phyloP scores from a whole-genome alignment of 2,888 invertebrate species.

The Petrolisthes manimaculis region DNA sequence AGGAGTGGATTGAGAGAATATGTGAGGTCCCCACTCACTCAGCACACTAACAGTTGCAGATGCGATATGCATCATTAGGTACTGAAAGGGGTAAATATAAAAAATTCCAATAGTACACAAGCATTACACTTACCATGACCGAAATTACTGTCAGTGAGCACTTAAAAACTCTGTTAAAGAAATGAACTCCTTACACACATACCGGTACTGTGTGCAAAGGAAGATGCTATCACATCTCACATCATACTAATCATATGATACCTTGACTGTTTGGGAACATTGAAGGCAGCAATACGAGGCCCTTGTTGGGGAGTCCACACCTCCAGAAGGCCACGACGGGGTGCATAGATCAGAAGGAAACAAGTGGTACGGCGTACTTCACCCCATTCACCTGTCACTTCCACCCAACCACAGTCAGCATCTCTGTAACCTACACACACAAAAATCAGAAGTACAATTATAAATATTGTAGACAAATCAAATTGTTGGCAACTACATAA shows the following conservation, averaged over 20 bases:
- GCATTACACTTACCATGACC: too few species aligned
- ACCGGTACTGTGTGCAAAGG: background rate
- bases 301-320: conserved; percentile 93
- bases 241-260: conserved; percentile 65
- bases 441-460: background rate
- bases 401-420: conserved; percentile 94
- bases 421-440: conserved; percentile 81
- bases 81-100: too few species aligned
- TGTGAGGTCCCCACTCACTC: too few species aligned
- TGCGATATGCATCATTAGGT: too few species aligned
- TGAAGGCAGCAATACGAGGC: conserved; percentile 89
- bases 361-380: conserved; percentile 76
- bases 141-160: too few species aligned
- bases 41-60: too few species aligned
- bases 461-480: background rate
- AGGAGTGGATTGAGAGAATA: too few species aligned
- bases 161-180: too few species aligned
- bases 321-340: conserved; percentile 91
- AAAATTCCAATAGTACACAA: too few species aligned
- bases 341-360: conserved; percentile 93
- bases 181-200: background rate
- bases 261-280: conserved; percentile 85
- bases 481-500: background rate
- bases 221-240: background rate
- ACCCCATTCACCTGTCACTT: conserved; percentile 78